These are phyloP conservation scores for Gopherus flavomarginatus DNA, from an alignment of 2,113 vertebrate species.

Conservation along the genomic window DNA sequence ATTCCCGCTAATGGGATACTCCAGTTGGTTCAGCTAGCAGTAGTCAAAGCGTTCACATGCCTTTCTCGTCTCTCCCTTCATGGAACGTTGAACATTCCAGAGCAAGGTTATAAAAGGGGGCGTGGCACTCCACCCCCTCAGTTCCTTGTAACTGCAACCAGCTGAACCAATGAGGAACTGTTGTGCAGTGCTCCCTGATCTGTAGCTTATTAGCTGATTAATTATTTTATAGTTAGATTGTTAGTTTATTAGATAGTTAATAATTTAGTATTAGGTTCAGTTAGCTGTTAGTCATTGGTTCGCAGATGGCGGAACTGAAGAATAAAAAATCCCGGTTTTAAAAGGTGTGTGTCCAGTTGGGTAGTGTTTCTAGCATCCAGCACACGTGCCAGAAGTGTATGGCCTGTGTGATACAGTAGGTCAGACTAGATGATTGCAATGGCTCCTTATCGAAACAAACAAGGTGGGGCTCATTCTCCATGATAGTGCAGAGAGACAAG, in stretches of 20 bases:
- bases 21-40: neutral
- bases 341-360: neutral
- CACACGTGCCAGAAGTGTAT: neutral
- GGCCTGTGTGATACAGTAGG: neutral
- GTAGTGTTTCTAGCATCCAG: neutral
- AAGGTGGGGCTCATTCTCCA: neutral
- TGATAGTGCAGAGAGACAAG: neutral
- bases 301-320: neutral
- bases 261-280: neutral
- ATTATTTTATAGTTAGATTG: neutral
- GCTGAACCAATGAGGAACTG: neutral
- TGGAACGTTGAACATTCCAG: neutral
- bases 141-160: neutral
- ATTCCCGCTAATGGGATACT: neutral
- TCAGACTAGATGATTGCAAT: neutral
- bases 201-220: neutral
- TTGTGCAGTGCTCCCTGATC: neutral
- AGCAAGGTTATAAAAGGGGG: neutral
- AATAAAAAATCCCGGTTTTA: neutral
- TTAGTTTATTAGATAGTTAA: neutral
- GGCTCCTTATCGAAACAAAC: neutral
- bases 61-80: neutral
- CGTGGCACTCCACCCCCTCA: neutral
- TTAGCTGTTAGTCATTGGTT: neutral
- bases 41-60: neutral